A percentile compares a stretch with the other conserved stretches of the same genome.
These are phyloP conservation scores for Dynastes maya DNA, from an alignment of 2,888 invertebrate species.

Conservation along the genomic window DNA sequence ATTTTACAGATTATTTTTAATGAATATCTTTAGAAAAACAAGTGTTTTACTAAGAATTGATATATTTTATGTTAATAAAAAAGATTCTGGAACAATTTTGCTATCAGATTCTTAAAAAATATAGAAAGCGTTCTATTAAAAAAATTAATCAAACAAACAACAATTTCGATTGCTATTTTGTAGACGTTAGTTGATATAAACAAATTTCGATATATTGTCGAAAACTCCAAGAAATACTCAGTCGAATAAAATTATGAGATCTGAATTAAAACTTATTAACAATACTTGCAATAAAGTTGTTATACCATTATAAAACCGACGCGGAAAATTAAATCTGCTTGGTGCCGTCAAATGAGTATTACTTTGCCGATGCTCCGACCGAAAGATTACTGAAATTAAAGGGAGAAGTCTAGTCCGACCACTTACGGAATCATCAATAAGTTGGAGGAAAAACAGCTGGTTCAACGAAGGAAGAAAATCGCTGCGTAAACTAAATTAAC, in stretches of 20 bases:
- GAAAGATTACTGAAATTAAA: neutral
- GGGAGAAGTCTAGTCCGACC: neutral
- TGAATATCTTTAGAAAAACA: no score
- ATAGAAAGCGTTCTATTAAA: no score
- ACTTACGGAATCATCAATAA: constrained; percentile 11
- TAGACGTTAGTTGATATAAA: no score
- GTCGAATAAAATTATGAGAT: neutral
- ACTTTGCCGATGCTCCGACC: neutral
- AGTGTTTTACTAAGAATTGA: no score
- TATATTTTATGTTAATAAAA: no score
- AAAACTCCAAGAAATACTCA: no score
- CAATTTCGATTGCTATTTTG: no score
- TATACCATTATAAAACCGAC: constrained; percentile 8
- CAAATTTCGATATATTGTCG: no score
- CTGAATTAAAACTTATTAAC: constrained; percentile 12
- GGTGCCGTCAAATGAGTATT: constrained; percentile 8
- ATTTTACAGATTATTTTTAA: no score
- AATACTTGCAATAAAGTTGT: constrained; percentile 16
- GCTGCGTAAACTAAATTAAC: constrained; percentile 37
- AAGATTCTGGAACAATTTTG: no score
- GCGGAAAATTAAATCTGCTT: constrained; percentile 20
- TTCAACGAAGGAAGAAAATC: constrained; percentile 10
- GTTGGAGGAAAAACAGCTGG: constrained; percentile 17
- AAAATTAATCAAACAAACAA: neutral
- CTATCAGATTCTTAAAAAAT: no score